A percentile compares a stretch with the other conserved stretches of the same genome.
Conservation (phyloP, 2,113 vertebrate genomes). For the Notarius quadriscutis region DNA sequence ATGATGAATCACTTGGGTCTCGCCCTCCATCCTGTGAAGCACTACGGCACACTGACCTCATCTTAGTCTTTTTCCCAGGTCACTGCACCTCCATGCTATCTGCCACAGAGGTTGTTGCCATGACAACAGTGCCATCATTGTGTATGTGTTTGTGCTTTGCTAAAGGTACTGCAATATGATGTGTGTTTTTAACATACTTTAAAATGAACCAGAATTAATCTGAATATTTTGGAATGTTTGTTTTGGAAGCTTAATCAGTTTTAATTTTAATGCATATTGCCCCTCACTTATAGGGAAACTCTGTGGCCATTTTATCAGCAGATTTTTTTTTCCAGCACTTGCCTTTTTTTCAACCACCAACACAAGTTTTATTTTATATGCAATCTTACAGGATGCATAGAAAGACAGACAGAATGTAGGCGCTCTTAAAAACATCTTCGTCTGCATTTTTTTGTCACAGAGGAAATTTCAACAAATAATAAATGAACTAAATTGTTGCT, state of each 20-base stretch:
- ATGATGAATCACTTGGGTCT: not conserved
- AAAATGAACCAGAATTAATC: not conserved
- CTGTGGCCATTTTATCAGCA: not conserved
- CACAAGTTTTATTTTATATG: not conserved
- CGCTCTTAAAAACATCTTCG: not conserved
- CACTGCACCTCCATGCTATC: not conserved
- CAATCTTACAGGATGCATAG: not conserved
- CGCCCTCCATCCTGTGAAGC: not conserved
- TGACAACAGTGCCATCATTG: not conserved
- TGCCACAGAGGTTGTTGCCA: constrained; percentile 8
- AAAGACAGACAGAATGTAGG: not conserved
- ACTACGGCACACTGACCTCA: not conserved
- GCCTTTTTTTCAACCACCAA: not conserved
- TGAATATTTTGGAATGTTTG: not conserved
- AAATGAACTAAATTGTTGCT: not conserved
- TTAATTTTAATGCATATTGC: not conserved
- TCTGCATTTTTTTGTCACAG: not conserved
- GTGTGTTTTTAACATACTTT: not conserved
- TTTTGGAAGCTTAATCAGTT: not conserved
- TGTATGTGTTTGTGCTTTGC: not conserved
- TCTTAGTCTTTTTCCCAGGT: constrained; percentile 10
- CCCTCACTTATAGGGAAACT: not conserved
- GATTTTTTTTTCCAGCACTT: not conserved
- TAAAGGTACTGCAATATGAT: not conserved
- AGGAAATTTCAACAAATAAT: not conserved